phyloP scores from a whole-genome alignment of 2,888 invertebrate species.

The Drosophila ustulata region DNA sequence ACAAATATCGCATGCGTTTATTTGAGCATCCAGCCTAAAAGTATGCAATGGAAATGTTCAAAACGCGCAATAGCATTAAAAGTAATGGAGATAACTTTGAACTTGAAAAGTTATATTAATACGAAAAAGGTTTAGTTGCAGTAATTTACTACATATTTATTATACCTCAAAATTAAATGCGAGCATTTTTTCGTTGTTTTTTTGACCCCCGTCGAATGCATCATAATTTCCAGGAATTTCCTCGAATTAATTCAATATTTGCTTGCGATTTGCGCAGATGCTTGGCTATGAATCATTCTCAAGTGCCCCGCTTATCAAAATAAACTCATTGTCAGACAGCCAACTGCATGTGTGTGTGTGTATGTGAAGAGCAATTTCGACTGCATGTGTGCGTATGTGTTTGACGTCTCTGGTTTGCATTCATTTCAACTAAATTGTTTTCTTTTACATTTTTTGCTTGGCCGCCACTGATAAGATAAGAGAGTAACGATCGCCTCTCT shows the following conservation, averaged over 20 bases:
- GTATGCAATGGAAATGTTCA: conserved; percentile 33
- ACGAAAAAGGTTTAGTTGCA: background rate
- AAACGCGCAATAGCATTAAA: background rate
- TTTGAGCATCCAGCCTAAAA: conserved; percentile 20
- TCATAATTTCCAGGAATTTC: conserved; percentile 11
- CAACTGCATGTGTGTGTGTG: background rate
- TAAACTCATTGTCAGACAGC: conserved; percentile 1
- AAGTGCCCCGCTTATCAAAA: conserved; percentile 35
- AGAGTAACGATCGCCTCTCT: conserved; percentile 1
- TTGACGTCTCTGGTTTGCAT: background rate
- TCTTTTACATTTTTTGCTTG: conserved; percentile 4
- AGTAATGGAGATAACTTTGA: conserved; percentile 1
- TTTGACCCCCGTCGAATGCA: background rate
- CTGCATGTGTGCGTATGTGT: conserved; percentile 1
- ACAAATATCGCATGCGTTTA: background rate
- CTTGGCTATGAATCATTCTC: conserved; percentile 49
- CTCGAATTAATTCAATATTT: conserved; percentile 48
- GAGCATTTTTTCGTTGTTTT: background rate
- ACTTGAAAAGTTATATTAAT: background rate
- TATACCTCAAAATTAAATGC: too few relatives aligned
- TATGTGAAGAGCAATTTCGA: background rate
- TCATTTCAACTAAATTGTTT: background rate
- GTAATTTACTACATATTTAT: background rate
- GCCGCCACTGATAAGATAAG: conserved; percentile 54
- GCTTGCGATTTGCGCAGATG: conserved; percentile 49